Conservation (phyloP, 1,140 invertebrate species). For the Tenebrio molitor region DNA sequence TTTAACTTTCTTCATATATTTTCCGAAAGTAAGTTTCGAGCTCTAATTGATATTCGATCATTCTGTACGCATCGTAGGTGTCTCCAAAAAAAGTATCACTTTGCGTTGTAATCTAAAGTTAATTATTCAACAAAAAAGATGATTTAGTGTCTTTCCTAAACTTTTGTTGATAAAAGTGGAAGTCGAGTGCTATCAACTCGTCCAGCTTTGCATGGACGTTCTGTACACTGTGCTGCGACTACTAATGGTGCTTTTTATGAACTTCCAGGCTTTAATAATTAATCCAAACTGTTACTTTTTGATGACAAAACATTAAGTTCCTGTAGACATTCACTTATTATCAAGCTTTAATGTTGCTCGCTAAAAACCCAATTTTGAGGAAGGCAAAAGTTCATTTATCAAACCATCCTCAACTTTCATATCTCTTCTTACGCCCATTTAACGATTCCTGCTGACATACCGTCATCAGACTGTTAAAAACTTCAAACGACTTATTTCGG, state of each 20-base stretch:
- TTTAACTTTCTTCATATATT: too few relatives aligned
- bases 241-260: neutral
- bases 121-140: too few relatives aligned
- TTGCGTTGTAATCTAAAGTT: too few relatives aligned
- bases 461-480: slow-evolving; percentile 19
- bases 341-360: too few relatives aligned
- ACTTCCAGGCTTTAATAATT: slow-evolving; percentile 7
- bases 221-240: neutral
- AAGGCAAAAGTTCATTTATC: slow-evolving; percentile 17
- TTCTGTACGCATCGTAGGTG: too few relatives aligned
- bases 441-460: slow-evolving; percentile 27
- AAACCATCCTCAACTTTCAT: slow-evolving; percentile 12
- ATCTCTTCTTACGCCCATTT: slow-evolving; percentile 30
- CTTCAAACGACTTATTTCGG: slow-evolving; percentile 5
- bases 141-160: too few relatives aligned
- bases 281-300: slow-evolving; percentile 6
- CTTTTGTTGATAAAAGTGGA: too few relatives aligned
- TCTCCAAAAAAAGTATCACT: too few relatives aligned
- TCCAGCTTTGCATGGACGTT: neutral
- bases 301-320: slow-evolving; percentile 11
- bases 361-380: slow-evolving; percentile 17
- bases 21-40: too few relatives aligned
- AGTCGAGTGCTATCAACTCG: neutral
- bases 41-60: too few relatives aligned
- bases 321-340: too few relatives aligned